These are phyloP conservation scores for Fistularia commersonii DNA, from an alignment of 2,797 vertebrate genomes.

Conservation along the genomic window DNA sequence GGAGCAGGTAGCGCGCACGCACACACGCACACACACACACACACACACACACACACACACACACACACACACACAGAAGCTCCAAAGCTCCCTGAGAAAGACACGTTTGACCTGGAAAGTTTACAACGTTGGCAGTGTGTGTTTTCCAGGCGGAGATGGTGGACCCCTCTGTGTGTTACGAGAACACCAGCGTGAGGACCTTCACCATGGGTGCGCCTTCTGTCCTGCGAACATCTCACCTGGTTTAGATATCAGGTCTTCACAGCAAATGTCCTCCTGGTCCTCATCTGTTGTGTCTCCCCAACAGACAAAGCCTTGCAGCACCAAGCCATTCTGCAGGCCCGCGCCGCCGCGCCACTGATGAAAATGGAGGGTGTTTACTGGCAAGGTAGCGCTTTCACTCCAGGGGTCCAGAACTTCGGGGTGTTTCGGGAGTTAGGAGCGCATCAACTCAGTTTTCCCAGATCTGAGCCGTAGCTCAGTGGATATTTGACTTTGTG, in stretches of 20 bases:
- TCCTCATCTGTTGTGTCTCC: conserved; percentile 8
- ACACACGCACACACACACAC: not conserved
- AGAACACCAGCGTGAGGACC: conserved; percentile 72
- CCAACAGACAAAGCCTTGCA: conserved; percentile 83
- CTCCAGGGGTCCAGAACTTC: no score
- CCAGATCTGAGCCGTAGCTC: no score
- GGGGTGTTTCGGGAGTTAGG: no score
- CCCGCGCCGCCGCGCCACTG: conserved; percentile 68
- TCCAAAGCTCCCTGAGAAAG: not conserved
- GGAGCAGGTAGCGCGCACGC: conserved; percentile 77
- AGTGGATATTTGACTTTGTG: no score
- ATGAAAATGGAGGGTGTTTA: conserved; percentile 78
- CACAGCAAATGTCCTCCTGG: not conserved
- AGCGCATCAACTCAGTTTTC: no score
- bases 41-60: not conserved
- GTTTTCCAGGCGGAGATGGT: conserved; percentile 78
- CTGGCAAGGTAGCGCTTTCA: conserved; percentile 76
- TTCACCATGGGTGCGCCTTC: conserved; percentile 81
- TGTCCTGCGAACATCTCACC: not conserved
- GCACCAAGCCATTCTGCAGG: conserved; percentile 84
- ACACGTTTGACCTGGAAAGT: not conserved
- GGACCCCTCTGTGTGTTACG: conserved; percentile 81
- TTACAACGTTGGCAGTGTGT: not conserved
- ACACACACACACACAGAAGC: not conserved
- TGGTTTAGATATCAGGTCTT: not conserved